Evolutionary conservation across 2,797 vertebrate genomes (phyloP), one percentile per base, ranked within the genome.

Genomic region (Numenius phaeopus): DNA sequence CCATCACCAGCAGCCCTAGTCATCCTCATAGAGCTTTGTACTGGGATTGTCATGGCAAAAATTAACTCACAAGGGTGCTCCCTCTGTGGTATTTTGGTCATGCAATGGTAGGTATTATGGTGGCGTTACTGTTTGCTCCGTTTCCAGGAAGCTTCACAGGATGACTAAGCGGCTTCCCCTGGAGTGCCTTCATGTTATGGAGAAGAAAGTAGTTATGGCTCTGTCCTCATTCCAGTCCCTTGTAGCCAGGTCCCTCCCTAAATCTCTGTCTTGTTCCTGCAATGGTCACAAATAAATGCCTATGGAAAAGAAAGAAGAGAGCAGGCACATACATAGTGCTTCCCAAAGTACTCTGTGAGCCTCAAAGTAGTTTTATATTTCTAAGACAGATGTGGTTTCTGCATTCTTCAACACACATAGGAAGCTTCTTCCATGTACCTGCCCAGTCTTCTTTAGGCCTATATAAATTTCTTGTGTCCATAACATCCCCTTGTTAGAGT

Each of bases 111-210:
- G 55, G 37, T 87, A 18, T 91, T 94, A 61, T 29, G 57, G 40
- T 89, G 59, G 39, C 0, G 1, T 70, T 67, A 39, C 64, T 80
- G 24, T 88, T 86, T 86, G 64, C 87, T 84, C 59, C 30, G 11
- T 94, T 80, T 89, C 87, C 89, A 83, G 89, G 79, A 94, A 89
- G 81, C 57, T 71, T 67, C 23, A 16, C 11, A 37, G 58, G 46
- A 64, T 97, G 91, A 96, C 93, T 95, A 87, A 94, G 87, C 4
- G 0, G 67, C 87, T 91, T 92, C 65, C 72, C 49, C 34, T 34
- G 49, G 58, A 95, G 40, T 49, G 49, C 46, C 75, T 90, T 59
- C 22, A 16, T 71, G 58, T 88, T 87, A 46, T 3, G 55, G 39
- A 92, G 81, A 85, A 66, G 42, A 92, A 84, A 90, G 42, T 50